Evolutionary conservation across 92 coral and sea anemone species (phyloP), one percentile per base, ranked within the genome.

Genomic region (Zoanthus gigantus): DNA sequence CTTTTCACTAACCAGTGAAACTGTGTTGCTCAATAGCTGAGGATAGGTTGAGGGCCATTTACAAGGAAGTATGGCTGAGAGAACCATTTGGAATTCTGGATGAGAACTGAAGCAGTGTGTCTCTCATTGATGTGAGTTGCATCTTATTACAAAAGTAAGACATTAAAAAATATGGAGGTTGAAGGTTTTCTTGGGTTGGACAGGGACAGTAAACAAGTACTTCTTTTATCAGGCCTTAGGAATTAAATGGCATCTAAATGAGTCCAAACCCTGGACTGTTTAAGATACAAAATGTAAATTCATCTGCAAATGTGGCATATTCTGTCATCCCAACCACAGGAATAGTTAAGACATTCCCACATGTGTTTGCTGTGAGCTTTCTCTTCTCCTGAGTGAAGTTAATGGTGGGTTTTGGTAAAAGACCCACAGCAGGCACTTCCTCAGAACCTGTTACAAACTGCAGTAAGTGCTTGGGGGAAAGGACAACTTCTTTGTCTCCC

Each of bases 371-470:
- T 17, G 72, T 80, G 85, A 58, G 67, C 85, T 80, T 80, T 57
- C 74, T 54, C 52, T 14, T 46, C 44, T 45, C 47, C 50, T 17
- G 71, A 79, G 52, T 53, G 52, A 60, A 79, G 67, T 66, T 66
- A 66, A 66, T 66, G 47, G 91, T 47, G 29, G 91, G 91, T 42
- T 74, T 60, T 42, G 88, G 91, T 53, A 54, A 45, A 54, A 88
- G 74, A 18, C 91, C 91, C 42, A 88, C 74, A 48, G 91, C 91
- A 67, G 88, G 91, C 29, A 88, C 61, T 63, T 63, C 79, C 60
- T 81, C 29, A 42, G 91, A 56, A 37, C 88, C 91, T 71, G 88
- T 82, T 83, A 83, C 91, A 88, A 88, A 88, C 80, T 88, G 88
- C 63, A 88, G 67, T 23, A 88, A 67, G 52, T 88, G 83, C 30